phyloP scores from a whole-genome alignment of 2,113 vertebrate genomes.

The Triplophysa siluroides region DNA sequence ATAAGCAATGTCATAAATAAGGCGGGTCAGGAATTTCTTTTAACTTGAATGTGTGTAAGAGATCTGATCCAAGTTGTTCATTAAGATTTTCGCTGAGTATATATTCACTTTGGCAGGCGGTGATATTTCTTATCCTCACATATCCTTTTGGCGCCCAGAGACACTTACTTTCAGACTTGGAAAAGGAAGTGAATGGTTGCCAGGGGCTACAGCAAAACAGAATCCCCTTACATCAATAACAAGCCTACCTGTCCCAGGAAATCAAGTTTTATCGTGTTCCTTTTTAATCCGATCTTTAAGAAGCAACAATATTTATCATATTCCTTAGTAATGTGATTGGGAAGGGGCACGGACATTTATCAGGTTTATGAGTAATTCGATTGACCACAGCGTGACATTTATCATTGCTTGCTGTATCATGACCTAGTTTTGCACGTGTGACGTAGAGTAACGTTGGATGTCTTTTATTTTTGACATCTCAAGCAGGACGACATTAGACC shows the following conservation, averaged over 20 bases:
- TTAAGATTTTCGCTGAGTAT: conserved; percentile 36
- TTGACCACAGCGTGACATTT: conserved; percentile 22
- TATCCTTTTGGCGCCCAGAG: conserved; percentile 7
- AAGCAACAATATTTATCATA: conserved; percentile 30
- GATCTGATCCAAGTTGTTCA: background rate
- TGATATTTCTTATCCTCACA: conserved; percentile 16
- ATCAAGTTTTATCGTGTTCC: conserved; percentile 32
- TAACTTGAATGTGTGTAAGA: background rate
- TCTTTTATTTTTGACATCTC: conserved; percentile 7
- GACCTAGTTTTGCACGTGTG: conserved; percentile 10
- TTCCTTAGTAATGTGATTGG: conserved; percentile 9
- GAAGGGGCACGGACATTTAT: conserved; percentile 1
- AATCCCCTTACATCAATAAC: conserved; percentile 35
- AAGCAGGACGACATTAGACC: background rate
- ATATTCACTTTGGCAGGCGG: conserved; percentile 29
- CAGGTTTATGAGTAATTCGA: conserved; percentile 24
- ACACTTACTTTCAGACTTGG: conserved; percentile 34
- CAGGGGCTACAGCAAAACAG: conserved; percentile 28
- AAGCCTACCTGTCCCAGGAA: conserved; percentile 22
- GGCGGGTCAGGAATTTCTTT: background rate
- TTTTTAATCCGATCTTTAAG: conserved; percentile 31
- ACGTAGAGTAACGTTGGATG: background rate
- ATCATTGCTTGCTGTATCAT: conserved; percentile 16
- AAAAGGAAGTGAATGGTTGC: conserved; percentile 39
- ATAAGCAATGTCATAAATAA: background rate